Evolutionary conservation across 1,140 invertebrate genomes (phyloP).

Genomic region (Drosophila miranda): DNA sequence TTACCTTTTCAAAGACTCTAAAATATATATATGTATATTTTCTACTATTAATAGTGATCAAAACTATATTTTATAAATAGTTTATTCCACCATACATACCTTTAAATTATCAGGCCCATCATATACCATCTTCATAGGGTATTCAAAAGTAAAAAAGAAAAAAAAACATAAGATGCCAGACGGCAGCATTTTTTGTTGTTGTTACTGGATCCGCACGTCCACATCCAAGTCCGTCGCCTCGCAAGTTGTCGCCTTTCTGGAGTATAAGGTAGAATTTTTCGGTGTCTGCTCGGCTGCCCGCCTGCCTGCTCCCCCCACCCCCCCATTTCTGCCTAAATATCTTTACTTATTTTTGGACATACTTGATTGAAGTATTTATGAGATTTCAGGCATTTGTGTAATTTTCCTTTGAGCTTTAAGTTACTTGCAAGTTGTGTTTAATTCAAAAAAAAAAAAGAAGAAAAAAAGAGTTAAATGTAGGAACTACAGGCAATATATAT

Average conservation of each 20-base stretch:
- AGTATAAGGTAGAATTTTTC: conserved; percentile 36
- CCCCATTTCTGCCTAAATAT: conserved; percentile 67
- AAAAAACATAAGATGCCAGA: conserved; percentile 55
- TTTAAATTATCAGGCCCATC: too few species aligned
- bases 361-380: conserved; percentile 81
- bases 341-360: conserved; percentile 80
- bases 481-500: conserved; percentile 38
- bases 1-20: too few species aligned
- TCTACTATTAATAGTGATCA: too few species aligned
- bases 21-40: too few species aligned
- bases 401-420: conserved; percentile 74
- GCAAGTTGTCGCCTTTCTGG: conserved; percentile 58
- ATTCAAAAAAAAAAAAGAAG: conserved; percentile 13
- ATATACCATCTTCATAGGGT: too few species aligned
- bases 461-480: conserved; percentile 44
- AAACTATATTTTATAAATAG: background rate
- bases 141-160: conserved; percentile 36
- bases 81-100: too few species aligned
- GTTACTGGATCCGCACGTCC: conserved; percentile 28
- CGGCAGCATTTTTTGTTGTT: conserved; percentile 49
- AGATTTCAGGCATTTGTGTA: conserved; percentile 78
- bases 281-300: conserved; percentile 8
- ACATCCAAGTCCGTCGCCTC: background rate
- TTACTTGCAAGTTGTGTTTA: conserved; percentile 24
- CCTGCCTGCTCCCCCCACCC: background rate